Evolutionary conservation across 2,797 vertebrate genomes (phyloP).

Genomic region (Arnoldichthys spilopterus): DNA sequence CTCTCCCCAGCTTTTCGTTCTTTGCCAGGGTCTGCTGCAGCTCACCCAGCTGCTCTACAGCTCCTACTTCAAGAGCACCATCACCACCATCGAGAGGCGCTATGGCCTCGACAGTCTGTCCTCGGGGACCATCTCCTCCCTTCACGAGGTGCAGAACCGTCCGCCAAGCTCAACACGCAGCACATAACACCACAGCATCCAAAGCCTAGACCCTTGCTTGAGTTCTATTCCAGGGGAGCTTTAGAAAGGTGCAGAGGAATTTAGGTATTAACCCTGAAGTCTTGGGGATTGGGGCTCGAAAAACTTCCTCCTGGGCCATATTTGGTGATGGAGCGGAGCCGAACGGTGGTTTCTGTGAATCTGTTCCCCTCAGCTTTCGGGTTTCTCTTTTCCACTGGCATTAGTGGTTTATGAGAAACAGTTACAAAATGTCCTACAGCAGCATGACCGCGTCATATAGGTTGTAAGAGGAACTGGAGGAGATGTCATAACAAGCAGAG

Average conservation of each 20-base stretch:
- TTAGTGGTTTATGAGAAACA: not conserved
- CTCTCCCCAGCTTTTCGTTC: conserved; percentile 85
- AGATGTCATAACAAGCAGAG: conserved; percentile 25
- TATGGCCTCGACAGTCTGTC: conserved; percentile 96
- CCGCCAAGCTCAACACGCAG: not conserved
- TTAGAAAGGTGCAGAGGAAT: too few species aligned
- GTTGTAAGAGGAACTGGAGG: conserved; percentile 27
- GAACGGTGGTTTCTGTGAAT: not conserved
- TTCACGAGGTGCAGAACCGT: conserved; percentile 86
- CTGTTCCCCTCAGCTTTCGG: not conserved
- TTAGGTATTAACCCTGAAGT: not conserved
- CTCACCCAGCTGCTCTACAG: conserved; percentile 94
- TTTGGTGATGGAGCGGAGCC: not conserved
- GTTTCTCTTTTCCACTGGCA: conserved; percentile 7
- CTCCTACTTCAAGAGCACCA: conserved; percentile 95
- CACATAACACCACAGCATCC: not conserved
- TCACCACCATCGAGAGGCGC: conserved; percentile 94
- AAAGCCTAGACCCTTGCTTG: not conserved
- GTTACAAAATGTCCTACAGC: conserved; percentile 17
- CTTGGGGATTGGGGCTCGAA: not conserved
- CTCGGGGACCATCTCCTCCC: conserved; percentile 93
- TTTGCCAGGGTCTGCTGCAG: conserved; percentile 94
- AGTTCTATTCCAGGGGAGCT: not conserved
- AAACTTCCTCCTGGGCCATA: not conserved
- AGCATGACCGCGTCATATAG: conserved; percentile 18